phyloP scores from a whole-genome alignment of 2,113 vertebrate genomes.

The Hyla sarda region DNA sequence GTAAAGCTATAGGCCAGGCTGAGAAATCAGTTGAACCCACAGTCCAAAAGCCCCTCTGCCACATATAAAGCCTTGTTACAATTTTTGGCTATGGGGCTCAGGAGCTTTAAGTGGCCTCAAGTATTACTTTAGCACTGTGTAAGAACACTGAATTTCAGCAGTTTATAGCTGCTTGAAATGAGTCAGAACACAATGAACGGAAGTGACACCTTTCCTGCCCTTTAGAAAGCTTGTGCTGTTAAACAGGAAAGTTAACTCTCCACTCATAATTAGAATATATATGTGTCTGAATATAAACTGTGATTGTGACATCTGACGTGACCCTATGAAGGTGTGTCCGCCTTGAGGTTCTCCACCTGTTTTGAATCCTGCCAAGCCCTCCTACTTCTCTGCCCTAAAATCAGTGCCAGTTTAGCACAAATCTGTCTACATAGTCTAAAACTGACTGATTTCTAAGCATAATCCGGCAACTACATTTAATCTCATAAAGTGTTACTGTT shows the following conservation, averaged over 20 bases:
- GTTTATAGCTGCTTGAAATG: neutral
- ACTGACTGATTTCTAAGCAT: too few relatives aligned
- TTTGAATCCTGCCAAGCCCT: neutral
- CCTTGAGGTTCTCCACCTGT: neutral
- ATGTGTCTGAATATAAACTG: neutral
- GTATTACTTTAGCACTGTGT: neutral
- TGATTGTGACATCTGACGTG: neutral
- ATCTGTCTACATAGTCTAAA: too few relatives aligned
- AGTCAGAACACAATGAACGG: constrained; percentile 20
- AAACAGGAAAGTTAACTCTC: constrained; percentile 12
- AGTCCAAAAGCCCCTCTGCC: too few relatives aligned
- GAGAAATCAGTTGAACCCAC: neutral
- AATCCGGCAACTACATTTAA: too few relatives aligned
- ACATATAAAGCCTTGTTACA: too few relatives aligned
- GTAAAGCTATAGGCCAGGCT: neutral
- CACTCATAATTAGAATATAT: neutral
- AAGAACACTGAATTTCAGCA: neutral
- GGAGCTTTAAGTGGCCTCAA: too few relatives aligned
- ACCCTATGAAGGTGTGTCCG: neutral
- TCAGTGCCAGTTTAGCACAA: too few relatives aligned
- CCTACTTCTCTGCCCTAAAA: too few relatives aligned
- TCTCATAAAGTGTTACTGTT: too few relatives aligned
- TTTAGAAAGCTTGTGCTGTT: neutral
- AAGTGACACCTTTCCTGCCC: constrained; percentile 32
- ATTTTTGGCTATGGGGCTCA: too few relatives aligned